These are phyloP conservation scores for Drosophila vallismaia DNA, from an alignment of 2,888 invertebrate species.

Conservation along the genomic window DNA sequence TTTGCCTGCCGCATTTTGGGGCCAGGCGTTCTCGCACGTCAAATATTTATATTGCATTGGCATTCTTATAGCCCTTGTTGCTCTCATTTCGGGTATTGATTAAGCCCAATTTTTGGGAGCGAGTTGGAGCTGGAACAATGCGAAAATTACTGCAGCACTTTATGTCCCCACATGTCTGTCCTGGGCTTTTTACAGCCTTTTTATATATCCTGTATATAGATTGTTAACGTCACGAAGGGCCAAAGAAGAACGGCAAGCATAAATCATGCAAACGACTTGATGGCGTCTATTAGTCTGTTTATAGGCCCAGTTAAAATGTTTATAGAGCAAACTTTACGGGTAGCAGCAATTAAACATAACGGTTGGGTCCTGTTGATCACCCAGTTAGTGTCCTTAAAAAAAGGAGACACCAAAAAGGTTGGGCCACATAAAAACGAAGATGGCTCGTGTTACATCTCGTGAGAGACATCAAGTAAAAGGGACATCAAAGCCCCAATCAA, in stretches of 20 bases:
- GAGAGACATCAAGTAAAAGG: background rate
- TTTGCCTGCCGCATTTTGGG: slow-evolving; percentile 25
- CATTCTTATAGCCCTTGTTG: slow-evolving; percentile 33
- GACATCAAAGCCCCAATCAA: slow-evolving; percentile 17
- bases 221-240: slow-evolving; percentile 40
- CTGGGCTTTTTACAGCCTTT: slow-evolving; percentile 56
- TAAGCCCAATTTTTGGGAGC: slow-evolving; percentile 59
- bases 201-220: slow-evolving; percentile 52
- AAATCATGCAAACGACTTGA: slow-evolving; percentile 70
- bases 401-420: slow-evolving; percentile 15
- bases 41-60: slow-evolving; percentile 74
- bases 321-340: slow-evolving; percentile 65
- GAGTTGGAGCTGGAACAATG: slow-evolving; percentile 13
- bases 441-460: background rate
- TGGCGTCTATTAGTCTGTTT: slow-evolving; percentile 68
- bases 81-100: slow-evolving; percentile 69
- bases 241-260: slow-evolving; percentile 30
- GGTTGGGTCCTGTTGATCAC: slow-evolving; percentile 47
- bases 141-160: slow-evolving; percentile 68
- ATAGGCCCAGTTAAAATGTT: slow-evolving; percentile 72
- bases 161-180: slow-evolving; percentile 52
- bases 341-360: slow-evolving; percentile 65
- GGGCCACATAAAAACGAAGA: slow-evolving; percentile 17
- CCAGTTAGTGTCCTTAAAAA: slow-evolving; percentile 8
- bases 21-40: slow-evolving; percentile 75